These are phyloP conservation scores for Meleagris gallopavo DNA, from an alignment of 2,113 vertebrate species.

Conservation along the genomic window DNA sequence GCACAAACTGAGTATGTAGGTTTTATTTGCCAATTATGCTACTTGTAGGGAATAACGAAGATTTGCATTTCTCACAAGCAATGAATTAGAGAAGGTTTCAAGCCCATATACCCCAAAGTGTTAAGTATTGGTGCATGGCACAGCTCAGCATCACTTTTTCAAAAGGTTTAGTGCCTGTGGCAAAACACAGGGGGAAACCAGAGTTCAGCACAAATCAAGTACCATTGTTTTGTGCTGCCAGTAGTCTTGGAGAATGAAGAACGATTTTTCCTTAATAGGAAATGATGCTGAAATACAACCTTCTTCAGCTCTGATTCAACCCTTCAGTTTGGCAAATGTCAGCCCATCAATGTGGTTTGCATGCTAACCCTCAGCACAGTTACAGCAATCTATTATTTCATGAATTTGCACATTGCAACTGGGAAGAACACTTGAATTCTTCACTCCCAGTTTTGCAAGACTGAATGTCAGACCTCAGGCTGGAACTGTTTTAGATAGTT, in stretches of 20 bases:
- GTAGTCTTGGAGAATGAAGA: background rate
- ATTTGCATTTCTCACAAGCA: background rate
- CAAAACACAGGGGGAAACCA: background rate
- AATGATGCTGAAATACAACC: background rate
- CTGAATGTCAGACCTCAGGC: background rate
- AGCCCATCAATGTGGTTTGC: background rate
- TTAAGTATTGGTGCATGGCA: background rate
- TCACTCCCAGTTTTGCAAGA: background rate
- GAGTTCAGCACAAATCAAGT: background rate
- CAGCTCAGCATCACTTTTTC: background rate
- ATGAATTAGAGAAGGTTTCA: background rate
- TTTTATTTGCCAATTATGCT: background rate
- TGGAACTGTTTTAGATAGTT: background rate
- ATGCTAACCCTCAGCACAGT: background rate
- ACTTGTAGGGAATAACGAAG: background rate
- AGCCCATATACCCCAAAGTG: background rate
- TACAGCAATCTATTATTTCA: background rate
- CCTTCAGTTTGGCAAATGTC: background rate
- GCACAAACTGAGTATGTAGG: background rate
- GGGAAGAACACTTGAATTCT: background rate
- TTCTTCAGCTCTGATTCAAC: background rate
- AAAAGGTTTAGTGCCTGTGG: background rate
- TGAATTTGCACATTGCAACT: background rate
- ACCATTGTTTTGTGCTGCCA: background rate
- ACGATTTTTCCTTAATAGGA: background rate